Percentiles rank a stretch among this genome's conserved stretches.
Conservation (phyloP, 2,797 vertebrate species). For the Scomberomorus guttatus region DNA sequence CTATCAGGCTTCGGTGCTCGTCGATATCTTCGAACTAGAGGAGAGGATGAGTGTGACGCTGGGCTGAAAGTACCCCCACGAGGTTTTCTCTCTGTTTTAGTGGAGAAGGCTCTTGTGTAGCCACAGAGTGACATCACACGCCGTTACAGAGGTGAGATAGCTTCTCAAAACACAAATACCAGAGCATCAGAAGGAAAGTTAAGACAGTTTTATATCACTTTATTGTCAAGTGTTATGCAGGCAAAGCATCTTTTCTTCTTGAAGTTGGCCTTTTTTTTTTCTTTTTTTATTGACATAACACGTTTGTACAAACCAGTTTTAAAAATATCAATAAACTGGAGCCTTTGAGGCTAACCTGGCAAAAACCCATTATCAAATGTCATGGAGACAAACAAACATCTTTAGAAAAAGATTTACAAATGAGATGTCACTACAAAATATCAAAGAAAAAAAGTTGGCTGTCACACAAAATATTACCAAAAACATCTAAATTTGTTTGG, state of each 20-base stretch:
- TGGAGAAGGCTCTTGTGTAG: too few relatives aligned
- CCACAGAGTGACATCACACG: too few relatives aligned
- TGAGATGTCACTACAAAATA: conserved; percentile 99
- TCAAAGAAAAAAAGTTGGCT: conserved; percentile 84
- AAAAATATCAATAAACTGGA: conserved; percentile 97
- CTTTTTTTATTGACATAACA: conserved; percentile 94
- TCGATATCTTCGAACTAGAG: not conserved
- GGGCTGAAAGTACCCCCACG: too few relatives aligned
- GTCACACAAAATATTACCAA: conserved; percentile 89
- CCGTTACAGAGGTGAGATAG: not conserved
- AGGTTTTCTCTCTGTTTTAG: too few relatives aligned
- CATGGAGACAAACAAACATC: conserved; percentile 92
- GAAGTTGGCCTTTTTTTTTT: conserved; percentile 65
- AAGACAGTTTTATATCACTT: conserved; percentile 94
- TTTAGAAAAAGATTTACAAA: conserved; percentile 99
- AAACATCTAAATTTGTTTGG: conserved; percentile 87
- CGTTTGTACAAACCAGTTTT: conserved; percentile 98
- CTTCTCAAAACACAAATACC: conserved; percentile 20
- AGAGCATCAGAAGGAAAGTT: conserved; percentile 55
- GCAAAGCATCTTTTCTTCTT: conserved; percentile 91
- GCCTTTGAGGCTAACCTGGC: conserved; percentile 97
- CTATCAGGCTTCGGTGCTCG: not conserved
- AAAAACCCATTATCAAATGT: conserved; percentile 95
- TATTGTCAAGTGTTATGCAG: conserved; percentile 98
- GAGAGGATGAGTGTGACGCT: not conserved